phyloP scores from a whole-genome alignment of 2,797 vertebrate genomes.

The Siniperca scherzeri region DNA sequence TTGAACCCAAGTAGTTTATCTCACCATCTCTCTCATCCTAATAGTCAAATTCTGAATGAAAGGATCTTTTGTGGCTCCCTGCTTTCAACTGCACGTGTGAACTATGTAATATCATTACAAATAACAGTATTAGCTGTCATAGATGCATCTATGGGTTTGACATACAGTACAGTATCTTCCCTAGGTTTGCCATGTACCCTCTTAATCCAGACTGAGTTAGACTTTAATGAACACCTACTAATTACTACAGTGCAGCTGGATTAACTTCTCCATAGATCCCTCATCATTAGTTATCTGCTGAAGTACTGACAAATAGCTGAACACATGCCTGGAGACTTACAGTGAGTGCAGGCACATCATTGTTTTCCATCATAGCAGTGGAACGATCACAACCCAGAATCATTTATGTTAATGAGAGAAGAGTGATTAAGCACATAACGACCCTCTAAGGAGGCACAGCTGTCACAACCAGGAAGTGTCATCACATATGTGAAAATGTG shows the following conservation, averaged over 20 bases:
- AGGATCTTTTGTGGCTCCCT: neutral
- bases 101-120: constrained; percentile 18
- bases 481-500: constrained; percentile 84
- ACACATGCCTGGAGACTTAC: constrained; percentile 85
- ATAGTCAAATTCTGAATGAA: neutral
- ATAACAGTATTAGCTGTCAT: constrained; percentile 17
- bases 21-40: constrained; percentile 1
- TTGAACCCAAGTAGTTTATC: constrained; percentile 10
- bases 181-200: constrained; percentile 41
- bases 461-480: constrained; percentile 97
- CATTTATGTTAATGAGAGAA: constrained; percentile 99
- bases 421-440: constrained; percentile 98
- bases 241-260: constrained; percentile 84
- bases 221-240: constrained; percentile 83
- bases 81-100: neutral
- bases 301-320: constrained; percentile 86
- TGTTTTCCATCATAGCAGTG: constrained; percentile 87
- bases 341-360: constrained; percentile 83
- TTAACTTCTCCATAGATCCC: constrained; percentile 84
- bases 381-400: constrained; percentile 96
- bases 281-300: constrained; percentile 86
- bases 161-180: constrained; percentile 22
- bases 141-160: constrained; percentile 21
- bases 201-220: constrained; percentile 58
- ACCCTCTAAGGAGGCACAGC: constrained; percentile 98